Evolutionary conservation across 2,797 vertebrate species (phyloP).

Genomic region (Tamandua tetradactyla): DNA sequence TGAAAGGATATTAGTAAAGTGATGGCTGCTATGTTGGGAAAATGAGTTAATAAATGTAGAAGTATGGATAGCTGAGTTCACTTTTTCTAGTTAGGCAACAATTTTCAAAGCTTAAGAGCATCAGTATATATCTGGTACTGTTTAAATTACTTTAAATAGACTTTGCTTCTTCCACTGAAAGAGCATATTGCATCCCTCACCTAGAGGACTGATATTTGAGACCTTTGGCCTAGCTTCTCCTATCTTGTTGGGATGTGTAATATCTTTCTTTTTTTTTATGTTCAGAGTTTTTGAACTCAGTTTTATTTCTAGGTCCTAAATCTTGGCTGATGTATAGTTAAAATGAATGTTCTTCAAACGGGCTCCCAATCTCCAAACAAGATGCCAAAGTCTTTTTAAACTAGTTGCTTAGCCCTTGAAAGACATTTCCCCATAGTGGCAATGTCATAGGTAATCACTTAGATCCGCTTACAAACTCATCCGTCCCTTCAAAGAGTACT

Average conservation of each 20-base stretch:
- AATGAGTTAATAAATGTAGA: not conserved
- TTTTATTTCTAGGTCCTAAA: not conserved
- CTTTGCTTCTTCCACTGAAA: not conserved
- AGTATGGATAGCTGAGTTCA: not conserved
- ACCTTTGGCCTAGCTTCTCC: not conserved
- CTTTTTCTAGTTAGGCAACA: not conserved
- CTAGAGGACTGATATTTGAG: not conserved
- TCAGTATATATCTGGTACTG: not conserved
- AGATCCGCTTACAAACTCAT: not conserved
- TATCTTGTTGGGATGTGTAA: not conserved
- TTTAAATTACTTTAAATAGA: slow-evolving; percentile 30
- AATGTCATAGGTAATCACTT: not conserved
- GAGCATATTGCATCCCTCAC: not conserved
- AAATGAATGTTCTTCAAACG: not conserved
- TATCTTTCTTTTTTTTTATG: not conserved
- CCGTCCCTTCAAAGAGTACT: not conserved
- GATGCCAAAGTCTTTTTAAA: not conserved
- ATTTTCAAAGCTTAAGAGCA: not conserved
- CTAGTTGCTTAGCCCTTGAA: not conserved
- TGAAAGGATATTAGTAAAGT: not conserved
- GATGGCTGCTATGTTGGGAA: not conserved
- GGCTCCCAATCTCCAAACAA: slow-evolving; percentile 12
- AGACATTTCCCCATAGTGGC: not conserved
- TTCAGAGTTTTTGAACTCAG: not conserved
- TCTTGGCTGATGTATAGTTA: not conserved